Percentiles rank a stretch among this genome's conserved stretches.
Evolutionary conservation across 2,888 invertebrate genomes (phyloP).

Genomic region (Amphipyra berbera): DNA sequence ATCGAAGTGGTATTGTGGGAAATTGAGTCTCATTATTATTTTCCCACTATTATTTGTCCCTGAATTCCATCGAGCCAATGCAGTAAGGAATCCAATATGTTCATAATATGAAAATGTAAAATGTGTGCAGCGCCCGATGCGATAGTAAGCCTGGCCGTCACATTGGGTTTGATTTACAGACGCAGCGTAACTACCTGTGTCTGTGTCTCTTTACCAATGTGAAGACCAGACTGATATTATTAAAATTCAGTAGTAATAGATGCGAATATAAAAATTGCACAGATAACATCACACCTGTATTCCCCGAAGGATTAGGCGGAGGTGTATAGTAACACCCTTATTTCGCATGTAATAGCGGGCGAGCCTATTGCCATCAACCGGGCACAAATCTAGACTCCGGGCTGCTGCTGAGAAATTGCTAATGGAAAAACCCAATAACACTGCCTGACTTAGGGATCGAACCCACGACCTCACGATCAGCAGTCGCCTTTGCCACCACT

Average conservation of each 20-base stretch:
- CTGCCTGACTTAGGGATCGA: too few species aligned
- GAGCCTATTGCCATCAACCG: too few species aligned
- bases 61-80: constrained; percentile 1
- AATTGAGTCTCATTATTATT: not conserved
- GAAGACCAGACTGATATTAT: constrained; percentile 8
- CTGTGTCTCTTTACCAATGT: constrained; percentile 12
- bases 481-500: too few species aligned
- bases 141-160: constrained; percentile 30
- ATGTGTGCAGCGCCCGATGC: constrained; percentile 33
- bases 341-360: too few species aligned
- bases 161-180: constrained; percentile 38
- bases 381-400: too few species aligned
- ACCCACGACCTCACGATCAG: too few species aligned
- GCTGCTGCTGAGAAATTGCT: too few species aligned
- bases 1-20: not conserved
- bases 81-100: constrained; percentile 14
- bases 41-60: not conserved
- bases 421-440: too few species aligned
- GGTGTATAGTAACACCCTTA: too few species aligned
- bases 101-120: constrained; percentile 21
- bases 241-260: constrained; percentile 1
- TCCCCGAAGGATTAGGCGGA: too few species aligned
- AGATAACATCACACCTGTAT: too few species aligned
- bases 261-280: too few species aligned
- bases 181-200: constrained; percentile 4